Base-by-base conservation (phyloP, 2,797 vertebrate species). In the Eupleurogrammus muticus region DNA sequence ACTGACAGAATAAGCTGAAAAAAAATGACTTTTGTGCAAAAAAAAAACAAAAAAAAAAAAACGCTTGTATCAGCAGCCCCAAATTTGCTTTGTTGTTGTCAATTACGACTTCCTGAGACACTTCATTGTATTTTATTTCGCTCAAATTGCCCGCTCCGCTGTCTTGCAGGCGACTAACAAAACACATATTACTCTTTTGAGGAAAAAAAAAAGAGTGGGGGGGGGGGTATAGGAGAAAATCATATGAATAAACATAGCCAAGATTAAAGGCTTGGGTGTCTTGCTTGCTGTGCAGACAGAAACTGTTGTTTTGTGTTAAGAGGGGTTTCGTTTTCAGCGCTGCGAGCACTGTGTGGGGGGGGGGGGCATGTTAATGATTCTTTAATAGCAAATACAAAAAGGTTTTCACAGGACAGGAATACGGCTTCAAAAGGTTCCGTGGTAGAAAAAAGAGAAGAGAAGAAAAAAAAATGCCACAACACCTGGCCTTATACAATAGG, bases 31-130 rank as follows among this genome's bases (percentile, higher is more conserved):
- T 89, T 78, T 80, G 83, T 77, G 77, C 74, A 67, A 73, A 72
- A 77, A 67, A 82, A 73, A 62, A 67, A 84, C 3, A 28, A 28
- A 28, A 28, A 28, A 28, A 28, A 28, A 28, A 28, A 89, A 85
- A 80, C 14, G 80, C 86, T 88, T 77, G 81, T 84, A 92, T 93
- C 90, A 92, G 92, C 92, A 89, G 80, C 82, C 87, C 86, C 70
- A 90, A 89, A 92, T 90, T 81, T 82, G 85, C 90, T 93, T 93
- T 93, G 90, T 92, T 92, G 89, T 90, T 90, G 90, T 92, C 92
- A 92, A 90, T 94, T 92, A 92, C 67, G 79, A 90, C 91, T 92
- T 86, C 85, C 87, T 82, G 84, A 86, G 87, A 90, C 87, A 79
- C 78, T 83, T 91, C 85, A 84, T 87, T 90, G 85, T 79, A 83